Conservation (phyloP, 2,888 invertebrate species). For the Melieria omissa region DNA sequence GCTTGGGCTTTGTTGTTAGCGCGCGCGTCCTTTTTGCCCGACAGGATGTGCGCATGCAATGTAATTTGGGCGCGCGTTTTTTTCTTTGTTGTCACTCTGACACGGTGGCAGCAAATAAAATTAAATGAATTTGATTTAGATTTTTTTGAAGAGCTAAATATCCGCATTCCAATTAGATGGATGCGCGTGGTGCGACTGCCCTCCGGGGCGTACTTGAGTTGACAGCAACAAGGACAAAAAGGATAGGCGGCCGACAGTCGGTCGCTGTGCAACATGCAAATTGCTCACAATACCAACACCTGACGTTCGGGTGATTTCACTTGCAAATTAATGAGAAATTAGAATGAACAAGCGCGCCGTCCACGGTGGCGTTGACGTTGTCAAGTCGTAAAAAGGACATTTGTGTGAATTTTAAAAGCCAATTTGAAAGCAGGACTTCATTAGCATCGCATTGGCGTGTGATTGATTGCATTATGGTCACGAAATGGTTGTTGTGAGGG, state of each 20-base stretch:
- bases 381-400: conserved; percentile 59
- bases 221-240: conserved; percentile 6
- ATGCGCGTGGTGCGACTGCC: conserved; percentile 24
- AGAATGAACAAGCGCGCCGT: conserved; percentile 19
- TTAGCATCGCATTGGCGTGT: conserved; percentile 57
- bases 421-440: conserved; percentile 59
- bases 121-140: conserved; percentile 62
- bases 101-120: conserved; percentile 39
- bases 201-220: conserved; percentile 34
- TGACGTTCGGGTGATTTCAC: conserved; percentile 60
- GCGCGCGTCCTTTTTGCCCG: no score
- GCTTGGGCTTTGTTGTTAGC: no score
- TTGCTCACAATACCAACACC: conserved; percentile 29
- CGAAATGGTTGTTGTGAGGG: neutral
- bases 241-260: neutral
- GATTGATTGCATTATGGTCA: conserved; percentile 51
- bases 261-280: neutral
- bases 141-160: conserved; percentile 45
- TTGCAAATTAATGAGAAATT: conserved; percentile 66
- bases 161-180: conserved; percentile 59
- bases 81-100: neutral
- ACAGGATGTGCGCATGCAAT: no score
- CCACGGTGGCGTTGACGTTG: conserved; percentile 20
- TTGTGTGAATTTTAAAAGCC: conserved; percentile 60
- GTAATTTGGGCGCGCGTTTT: no score